Evolutionary conservation across 2,888 invertebrate genomes (phyloP), one percentile per base, ranked within the genome.

Genomic region (Catocala sponsa): DNA sequence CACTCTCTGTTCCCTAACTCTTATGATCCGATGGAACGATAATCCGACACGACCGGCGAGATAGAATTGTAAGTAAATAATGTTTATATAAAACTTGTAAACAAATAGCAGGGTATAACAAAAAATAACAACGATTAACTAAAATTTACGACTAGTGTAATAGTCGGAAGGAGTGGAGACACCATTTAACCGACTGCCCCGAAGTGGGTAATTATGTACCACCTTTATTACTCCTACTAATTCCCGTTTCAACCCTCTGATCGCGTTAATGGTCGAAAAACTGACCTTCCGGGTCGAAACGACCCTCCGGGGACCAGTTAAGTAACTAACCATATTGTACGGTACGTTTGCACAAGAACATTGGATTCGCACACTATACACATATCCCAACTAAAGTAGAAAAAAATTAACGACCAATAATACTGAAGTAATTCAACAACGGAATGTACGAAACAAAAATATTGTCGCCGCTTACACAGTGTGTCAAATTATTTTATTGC

Each of bases 191-290:
- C 74, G 82, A 88, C 84, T 81, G 84, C 82, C 76, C 91, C 90
- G 78, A 81, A 87, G 92, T 90, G 92, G 89, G 89, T 90, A 89
- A 93, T 93, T 92, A 92, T 72, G 76, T 72, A 75, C 74, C 86
- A 91, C 91, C 89, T 92, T 93, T 92, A 94, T 89, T 82, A 81
- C 88, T 78, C 75, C 79, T 78, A 81, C 88, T 91, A 91, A 91
- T 92, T 89, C 89, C 79, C 76, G 67, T 58, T 58, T 77, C 84
- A 82, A 86, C 90, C 91, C 91, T 86, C 88, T 88, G 90, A 89
- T 87, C 85, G 87, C 86, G 86, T 86, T 93, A 94, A 94, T 91
- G 91, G 85, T 77, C 91, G 90, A 93, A 92, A 92, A 93, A 94
- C 92, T 94, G 93, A 91, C 93, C 93, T 90, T 84, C 87, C 83